Evolutionary conservation across 2,113 vertebrate genomes (phyloP).

Genomic region (Laticauda laticaudata): DNA sequence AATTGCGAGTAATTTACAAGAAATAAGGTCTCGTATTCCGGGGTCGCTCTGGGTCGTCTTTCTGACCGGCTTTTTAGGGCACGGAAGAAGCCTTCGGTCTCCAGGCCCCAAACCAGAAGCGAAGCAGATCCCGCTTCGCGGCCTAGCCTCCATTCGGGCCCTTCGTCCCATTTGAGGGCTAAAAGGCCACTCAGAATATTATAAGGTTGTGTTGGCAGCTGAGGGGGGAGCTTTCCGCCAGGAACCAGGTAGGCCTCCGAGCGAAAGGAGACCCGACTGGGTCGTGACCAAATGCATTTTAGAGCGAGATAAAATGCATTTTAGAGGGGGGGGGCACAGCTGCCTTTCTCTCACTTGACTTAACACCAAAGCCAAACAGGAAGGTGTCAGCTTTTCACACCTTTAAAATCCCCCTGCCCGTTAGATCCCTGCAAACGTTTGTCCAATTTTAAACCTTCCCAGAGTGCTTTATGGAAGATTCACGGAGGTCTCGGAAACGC

Average conservation of each 20-base stretch:
- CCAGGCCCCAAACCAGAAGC: not conserved
- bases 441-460: not conserved
- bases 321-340: not conserved
- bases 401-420: not conserved
- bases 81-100: not conserved
- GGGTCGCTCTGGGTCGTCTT: constrained; percentile 12
- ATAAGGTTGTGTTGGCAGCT: not conserved
- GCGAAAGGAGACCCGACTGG: not conserved
- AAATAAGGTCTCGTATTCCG: constrained; percentile 49
- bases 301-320: not conserved
- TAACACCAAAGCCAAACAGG: not conserved
- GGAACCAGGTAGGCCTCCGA: not conserved
- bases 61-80: not conserved
- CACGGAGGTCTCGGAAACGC: not conserved
- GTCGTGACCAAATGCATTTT: not conserved
- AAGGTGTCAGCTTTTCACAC: not conserved
- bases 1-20: constrained; percentile 51
- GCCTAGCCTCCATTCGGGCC: not conserved
- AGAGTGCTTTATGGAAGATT: not conserved
- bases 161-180: not conserved
- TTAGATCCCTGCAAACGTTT: not conserved
- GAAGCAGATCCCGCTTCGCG: not conserved
- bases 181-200: not conserved
- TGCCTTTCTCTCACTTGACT: not conserved
- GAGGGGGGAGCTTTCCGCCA: not conserved